A percentile compares a stretch with the other conserved stretches of the same genome.
phyloP scores from a whole-genome alignment of 2,888 invertebrate species.

The Andrena fulva region DNA sequence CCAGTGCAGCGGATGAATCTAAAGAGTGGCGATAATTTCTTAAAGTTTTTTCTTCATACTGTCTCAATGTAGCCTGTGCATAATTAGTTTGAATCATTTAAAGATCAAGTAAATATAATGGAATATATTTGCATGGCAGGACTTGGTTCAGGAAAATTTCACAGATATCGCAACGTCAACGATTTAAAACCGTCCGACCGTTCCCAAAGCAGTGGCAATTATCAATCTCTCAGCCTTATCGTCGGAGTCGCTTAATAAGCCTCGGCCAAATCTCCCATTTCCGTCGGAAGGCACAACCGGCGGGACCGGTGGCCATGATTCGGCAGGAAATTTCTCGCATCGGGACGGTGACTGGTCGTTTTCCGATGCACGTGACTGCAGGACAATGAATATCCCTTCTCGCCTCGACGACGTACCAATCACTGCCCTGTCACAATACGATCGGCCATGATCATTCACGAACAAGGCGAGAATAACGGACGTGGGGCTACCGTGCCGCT shows the following conservation, averaged over 20 bases:
- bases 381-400: conserved; percentile 70
- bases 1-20: background rate
- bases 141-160: background rate
- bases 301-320: conserved; percentile 66
- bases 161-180: background rate
- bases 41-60: too few relatives aligned
- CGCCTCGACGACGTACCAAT: conserved; percentile 73
- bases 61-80: too few relatives aligned
- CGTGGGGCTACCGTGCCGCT: conserved; percentile 70
- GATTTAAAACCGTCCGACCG: background rate
- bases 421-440: conserved; percentile 74
- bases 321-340: conserved; percentile 69
- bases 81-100: too few relatives aligned
- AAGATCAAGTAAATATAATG: too few relatives aligned
- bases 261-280: background rate
- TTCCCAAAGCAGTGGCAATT: background rate
- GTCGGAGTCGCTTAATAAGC: conserved; percentile 14
- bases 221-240: conserved; percentile 6
- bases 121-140: too few relatives aligned
- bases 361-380: conserved; percentile 73
- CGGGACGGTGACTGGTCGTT: conserved; percentile 73
- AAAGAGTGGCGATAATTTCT: background rate
- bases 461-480: conserved; percentile 69
- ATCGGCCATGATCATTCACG: conserved; percentile 75
- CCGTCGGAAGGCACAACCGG: conserved; percentile 45